Evolutionary conservation across 2,797 vertebrate genomes (phyloP).

Genomic region (Coccyzus lansbergi): DNA sequence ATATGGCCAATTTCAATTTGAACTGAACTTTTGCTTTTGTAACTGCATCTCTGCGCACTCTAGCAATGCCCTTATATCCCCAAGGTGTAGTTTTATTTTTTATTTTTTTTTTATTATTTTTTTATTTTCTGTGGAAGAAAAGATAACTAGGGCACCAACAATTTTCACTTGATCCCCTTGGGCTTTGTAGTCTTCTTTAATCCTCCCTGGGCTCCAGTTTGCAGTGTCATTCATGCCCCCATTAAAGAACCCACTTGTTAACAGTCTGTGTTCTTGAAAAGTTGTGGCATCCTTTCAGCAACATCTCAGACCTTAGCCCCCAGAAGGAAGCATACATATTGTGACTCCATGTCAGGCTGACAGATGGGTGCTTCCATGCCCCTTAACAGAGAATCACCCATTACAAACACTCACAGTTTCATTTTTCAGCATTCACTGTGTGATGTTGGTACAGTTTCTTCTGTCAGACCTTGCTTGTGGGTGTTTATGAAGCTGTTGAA

Average conservation of each 20-base stretch:
- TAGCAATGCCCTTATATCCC: not conserved
- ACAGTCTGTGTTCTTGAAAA: not conserved
- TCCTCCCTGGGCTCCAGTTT: not conserved
- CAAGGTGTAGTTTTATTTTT: not conserved
- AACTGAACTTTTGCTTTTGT: not conserved
- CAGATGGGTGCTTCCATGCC: fast-evolving
- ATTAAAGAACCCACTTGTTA: not conserved
- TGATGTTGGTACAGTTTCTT: not conserved
- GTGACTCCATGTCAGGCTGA: too few relatives aligned
- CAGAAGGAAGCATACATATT: fast-evolving
- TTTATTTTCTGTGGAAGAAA: too few relatives aligned
- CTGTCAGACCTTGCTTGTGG: fast-evolving
- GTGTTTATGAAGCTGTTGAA: not conserved
- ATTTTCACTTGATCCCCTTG: not conserved
- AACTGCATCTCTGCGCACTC: not conserved
- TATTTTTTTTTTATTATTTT: too few relatives aligned
- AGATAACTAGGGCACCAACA: not conserved
- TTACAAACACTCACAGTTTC: fast-evolving
- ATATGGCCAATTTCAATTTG: too few relatives aligned
- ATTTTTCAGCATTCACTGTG: fast-evolving
- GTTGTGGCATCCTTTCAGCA: not conserved
- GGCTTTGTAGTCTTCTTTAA: not conserved
- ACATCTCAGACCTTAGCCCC: not conserved
- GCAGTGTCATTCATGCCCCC: not conserved
- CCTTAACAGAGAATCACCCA: fast-evolving